Evolutionary conservation across 1,140 invertebrate species (phyloP).

Genomic region (Drosophila guanche): DNA sequence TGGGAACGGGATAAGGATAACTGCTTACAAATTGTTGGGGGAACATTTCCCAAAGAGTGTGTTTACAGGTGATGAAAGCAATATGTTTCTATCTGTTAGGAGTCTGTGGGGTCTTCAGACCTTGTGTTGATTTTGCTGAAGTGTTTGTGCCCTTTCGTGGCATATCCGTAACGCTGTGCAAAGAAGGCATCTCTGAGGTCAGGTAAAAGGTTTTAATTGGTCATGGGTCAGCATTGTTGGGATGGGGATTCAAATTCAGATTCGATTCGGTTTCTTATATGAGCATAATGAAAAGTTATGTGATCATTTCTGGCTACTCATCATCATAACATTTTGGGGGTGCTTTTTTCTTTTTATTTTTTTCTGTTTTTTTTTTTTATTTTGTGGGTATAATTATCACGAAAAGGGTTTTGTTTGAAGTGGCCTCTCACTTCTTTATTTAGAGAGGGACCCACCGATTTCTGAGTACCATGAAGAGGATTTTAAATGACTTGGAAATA

Average conservation of each 20-base stretch:
- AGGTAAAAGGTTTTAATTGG: conserved; percentile 56
- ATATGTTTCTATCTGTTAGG: conserved; percentile 36
- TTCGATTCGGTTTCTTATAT: conserved; percentile 24
- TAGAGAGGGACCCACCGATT: too few relatives aligned
- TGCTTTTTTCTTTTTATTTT: too few relatives aligned
- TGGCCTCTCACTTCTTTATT: too few relatives aligned
- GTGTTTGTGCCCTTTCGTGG: conserved; percentile 12
- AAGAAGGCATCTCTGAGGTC: conserved; percentile 9
- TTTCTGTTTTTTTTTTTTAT: not conserved
- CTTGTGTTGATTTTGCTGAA: conserved; percentile 20
- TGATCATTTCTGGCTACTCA: conserved; percentile 54
- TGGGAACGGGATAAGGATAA: conserved; percentile 30
- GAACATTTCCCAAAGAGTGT: conserved; percentile 12
- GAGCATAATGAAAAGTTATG: conserved; percentile 44
- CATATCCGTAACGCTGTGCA: not conserved
- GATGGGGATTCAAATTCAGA: not conserved
- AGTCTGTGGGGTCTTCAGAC: conserved; percentile 9
- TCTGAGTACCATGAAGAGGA: too few relatives aligned
- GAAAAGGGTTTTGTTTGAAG: not conserved
- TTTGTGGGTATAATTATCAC: not conserved
- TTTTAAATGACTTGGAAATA: too few relatives aligned
- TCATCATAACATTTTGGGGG: conserved; percentile 12
- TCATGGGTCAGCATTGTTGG: conserved; percentile 22
- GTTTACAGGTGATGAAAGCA: conserved; percentile 49
- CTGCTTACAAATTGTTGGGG: conserved; percentile 39